Conservation (phyloP, 2,113 vertebrate genomes). For the Nycticryphes semicollaris region DNA sequence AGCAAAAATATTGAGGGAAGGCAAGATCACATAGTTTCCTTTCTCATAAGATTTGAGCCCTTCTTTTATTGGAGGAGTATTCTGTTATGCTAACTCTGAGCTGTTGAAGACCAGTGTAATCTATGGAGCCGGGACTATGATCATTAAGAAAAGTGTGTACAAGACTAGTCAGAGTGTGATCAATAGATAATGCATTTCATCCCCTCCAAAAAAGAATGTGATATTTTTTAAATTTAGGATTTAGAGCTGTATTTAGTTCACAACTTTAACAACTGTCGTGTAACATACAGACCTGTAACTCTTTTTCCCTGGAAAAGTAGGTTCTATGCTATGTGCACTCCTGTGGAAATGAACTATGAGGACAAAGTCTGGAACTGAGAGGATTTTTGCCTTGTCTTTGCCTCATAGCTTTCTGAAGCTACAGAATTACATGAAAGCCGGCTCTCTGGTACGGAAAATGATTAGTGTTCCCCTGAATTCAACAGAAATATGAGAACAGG, state of each 20-base stretch:
- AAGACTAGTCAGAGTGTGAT: neutral
- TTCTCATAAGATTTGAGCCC: neutral
- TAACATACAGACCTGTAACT: neutral
- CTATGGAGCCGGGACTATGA: neutral
- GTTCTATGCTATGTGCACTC: neutral
- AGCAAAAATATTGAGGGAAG: neutral
- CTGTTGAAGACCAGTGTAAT: neutral
- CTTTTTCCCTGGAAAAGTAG: neutral
- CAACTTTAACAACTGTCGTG: neutral
- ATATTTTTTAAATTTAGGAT: neutral
- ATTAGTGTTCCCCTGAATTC: neutral
- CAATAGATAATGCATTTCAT: neutral
- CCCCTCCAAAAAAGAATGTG: fast-evolving
- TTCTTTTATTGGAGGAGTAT: neutral
- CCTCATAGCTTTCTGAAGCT: neutral
- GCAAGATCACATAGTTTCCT: neutral
- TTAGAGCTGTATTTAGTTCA: neutral
- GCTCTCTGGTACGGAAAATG: neutral
- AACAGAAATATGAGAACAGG: neutral
- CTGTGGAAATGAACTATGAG: neutral
- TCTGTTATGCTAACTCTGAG: neutral
- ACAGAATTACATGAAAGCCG: neutral
- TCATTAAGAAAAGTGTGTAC: neutral
- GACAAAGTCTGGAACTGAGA: neutral
- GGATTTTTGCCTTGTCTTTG: neutral